Conservation (phyloP, 2,113 vertebrate species). For the Pleuronectes platessa region DNA sequence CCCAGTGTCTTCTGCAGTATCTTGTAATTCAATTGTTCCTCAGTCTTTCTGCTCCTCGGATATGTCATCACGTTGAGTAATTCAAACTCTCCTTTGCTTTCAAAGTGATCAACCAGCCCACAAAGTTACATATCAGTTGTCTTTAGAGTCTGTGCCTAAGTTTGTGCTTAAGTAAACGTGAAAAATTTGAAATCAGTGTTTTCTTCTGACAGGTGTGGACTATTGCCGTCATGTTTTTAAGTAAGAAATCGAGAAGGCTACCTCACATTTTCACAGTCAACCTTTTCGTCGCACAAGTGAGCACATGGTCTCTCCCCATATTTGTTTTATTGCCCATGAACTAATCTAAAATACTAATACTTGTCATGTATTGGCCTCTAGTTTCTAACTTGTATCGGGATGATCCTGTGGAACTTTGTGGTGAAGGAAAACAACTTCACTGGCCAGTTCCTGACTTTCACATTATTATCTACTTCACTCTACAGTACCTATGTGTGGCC, state of each 20-base stretch:
- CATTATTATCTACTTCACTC: constrained; percentile 90
- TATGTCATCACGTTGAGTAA: neutral
- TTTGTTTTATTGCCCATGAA: neutral
- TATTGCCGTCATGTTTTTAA: constrained; percentile 89
- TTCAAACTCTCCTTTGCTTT: neutral
- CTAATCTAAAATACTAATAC: neutral
- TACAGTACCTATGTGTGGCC: constrained; percentile 95
- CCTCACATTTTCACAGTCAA: constrained; percentile 93
- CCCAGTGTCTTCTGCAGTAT: no score
- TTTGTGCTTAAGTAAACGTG: neutral
- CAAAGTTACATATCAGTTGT: neutral
- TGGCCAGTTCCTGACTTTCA: constrained; percentile 89
- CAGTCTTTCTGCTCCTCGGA: neutral
- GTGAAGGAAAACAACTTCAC: constrained; percentile 84
- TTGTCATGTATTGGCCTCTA: constrained; percentile 53
- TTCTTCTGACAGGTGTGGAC: constrained; percentile 88
- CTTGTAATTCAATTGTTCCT: neutral
- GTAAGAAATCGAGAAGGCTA: constrained; percentile 91
- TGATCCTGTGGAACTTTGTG: constrained; percentile 94
- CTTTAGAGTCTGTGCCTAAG: neutral
- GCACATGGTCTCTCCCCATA: constrained; percentile 8
- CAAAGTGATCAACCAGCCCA: neutral
- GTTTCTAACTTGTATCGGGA: constrained; percentile 90
- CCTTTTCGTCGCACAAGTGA: constrained; percentile 93
- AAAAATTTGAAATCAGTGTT: neutral